Conservation (phyloP, 2,797 vertebrate genomes). For the Triplophysa bombifrons region DNA sequence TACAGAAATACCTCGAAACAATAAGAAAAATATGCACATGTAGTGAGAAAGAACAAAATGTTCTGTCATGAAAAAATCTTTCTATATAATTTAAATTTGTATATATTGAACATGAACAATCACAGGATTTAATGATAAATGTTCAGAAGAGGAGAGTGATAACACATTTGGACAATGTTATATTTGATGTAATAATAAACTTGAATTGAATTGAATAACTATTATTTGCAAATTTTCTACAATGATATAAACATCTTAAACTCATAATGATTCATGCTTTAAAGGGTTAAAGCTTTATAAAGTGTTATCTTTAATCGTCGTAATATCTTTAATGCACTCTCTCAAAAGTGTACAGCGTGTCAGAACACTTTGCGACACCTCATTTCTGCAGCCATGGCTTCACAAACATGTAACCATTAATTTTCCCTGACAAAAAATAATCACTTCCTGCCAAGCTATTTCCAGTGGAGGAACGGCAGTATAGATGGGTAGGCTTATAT, state of each 20-base stretch:
- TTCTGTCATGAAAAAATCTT: background rate
- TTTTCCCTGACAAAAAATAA: conserved; percentile 38
- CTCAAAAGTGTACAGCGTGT: conserved; percentile 25
- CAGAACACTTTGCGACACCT: conserved; percentile 2
- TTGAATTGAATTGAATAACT: too few species aligned
- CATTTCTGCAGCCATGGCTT: conserved; percentile 37
- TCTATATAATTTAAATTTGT: background rate
- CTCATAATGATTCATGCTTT: background rate
- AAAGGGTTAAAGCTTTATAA: background rate
- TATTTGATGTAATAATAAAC: too few species aligned
- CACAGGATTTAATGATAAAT: background rate
- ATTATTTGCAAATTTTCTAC: background rate
- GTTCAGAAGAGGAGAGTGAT: background rate
- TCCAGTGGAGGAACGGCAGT: conserved; percentile 10
- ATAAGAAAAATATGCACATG: too few species aligned
- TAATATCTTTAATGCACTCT: background rate
- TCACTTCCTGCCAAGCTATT: conserved; percentile 31
- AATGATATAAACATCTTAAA: background rate
- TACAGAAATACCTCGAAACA: background rate
- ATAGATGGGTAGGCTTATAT: conserved; percentile 64
- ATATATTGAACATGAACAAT: background rate
- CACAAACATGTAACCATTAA: conserved; percentile 40
- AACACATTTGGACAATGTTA: background rate
- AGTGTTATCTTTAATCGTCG: background rate
- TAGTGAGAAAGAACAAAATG: background rate